Evolutionary conservation across 1,140 invertebrate genomes (phyloP).

Genomic region (Halesus radiatus): DNA sequence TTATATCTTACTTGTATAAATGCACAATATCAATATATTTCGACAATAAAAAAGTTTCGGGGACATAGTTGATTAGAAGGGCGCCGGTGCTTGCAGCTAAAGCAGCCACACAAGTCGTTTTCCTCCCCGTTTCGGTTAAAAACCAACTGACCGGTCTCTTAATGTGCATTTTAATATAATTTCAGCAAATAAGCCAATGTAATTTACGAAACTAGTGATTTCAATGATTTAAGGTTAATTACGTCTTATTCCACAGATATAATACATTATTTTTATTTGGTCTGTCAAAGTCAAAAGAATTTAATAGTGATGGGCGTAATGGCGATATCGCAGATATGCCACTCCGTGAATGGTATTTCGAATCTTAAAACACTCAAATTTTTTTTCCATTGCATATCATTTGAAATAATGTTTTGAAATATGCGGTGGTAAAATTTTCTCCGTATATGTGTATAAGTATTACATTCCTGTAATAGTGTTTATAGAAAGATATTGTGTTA

Average conservation of each 20-base stretch:
- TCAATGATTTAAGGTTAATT: neutral
- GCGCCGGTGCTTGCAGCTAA: neutral
- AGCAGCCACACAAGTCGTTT: neutral
- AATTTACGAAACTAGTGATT: neutral
- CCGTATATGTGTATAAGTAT: no score
- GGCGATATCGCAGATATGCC: no score
- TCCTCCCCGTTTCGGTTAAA: conserved; percentile 8
- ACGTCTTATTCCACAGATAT: neutral
- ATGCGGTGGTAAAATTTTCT: neutral
- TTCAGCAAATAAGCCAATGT: neutral
- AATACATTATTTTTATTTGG: neutral
- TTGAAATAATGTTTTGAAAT: neutral
- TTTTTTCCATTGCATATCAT: neutral
- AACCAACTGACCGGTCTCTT: conserved; percentile 14
- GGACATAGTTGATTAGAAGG: neutral
- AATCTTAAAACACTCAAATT: neutral
- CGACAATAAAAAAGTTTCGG: conserved; percentile 26
- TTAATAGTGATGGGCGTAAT: no score
- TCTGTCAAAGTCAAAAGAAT: neutral
- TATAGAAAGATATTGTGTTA: no score
- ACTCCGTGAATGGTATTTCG: no score
- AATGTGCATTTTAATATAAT: neutral
- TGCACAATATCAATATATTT: conserved; percentile 34
- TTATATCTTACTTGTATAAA: conserved; percentile 38
- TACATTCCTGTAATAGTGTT: no score